Evolutionary conservation across 2,797 vertebrate genomes (phyloP).

Genomic region (Lacerta bilineata): DNA sequence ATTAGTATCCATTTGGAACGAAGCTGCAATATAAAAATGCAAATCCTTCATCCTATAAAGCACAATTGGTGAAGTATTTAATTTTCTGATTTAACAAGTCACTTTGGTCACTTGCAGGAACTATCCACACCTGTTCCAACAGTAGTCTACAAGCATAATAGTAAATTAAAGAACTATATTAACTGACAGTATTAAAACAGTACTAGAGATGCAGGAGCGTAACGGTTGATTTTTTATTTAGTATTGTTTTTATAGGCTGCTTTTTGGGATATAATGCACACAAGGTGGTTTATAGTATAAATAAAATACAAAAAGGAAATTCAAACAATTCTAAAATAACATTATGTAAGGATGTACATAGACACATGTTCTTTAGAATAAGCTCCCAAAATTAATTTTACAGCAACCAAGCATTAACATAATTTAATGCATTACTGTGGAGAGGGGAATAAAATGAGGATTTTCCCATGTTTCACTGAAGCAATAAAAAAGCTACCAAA

Average conservation of each 20-base stretch:
- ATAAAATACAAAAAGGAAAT: neutral
- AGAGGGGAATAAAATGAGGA: neutral
- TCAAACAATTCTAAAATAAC: neutral
- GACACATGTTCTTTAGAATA: neutral
- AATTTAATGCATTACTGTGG: neutral
- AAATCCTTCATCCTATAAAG: constrained; percentile 29
- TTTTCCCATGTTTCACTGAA: neutral
- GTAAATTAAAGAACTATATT: neutral
- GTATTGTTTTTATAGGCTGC: neutral
- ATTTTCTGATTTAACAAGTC: constrained; percentile 29
- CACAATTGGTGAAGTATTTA: neutral
- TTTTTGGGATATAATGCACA: no score
- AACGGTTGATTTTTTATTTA: neutral
- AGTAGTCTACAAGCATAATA: neutral
- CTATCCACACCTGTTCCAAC: neutral
- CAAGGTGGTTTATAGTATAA: no score
- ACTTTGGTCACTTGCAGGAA: constrained; percentile 30
- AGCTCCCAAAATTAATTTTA: neutral
- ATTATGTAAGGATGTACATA: neutral
- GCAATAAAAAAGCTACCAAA: neutral
- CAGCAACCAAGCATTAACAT: constrained; percentile 2
- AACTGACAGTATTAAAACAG: constrained; percentile 7
- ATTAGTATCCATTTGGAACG: constrained; percentile 15
- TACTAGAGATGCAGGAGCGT: neutral
- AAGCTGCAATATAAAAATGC: constrained; percentile 35